These are phyloP conservation scores for Parochlus steinenii DNA, from an alignment of 2,888 invertebrate genomes.

Conservation along the genomic window DNA sequence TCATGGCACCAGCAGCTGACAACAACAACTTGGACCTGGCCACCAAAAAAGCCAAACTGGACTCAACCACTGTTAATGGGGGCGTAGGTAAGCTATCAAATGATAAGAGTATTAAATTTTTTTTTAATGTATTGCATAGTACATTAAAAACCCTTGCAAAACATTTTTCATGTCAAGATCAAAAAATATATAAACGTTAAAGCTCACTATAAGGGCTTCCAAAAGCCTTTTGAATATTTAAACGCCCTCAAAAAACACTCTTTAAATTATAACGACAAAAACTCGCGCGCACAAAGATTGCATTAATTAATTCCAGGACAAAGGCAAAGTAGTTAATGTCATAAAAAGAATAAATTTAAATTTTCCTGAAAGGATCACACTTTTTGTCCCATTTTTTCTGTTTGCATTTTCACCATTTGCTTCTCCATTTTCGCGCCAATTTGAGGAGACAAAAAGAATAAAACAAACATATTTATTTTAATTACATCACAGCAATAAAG, in stretches of 20 bases:
- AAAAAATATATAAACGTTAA: too few relatives aligned
- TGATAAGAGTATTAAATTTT: not conserved
- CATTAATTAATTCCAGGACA: too few relatives aligned
- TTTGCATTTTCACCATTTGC: too few relatives aligned
- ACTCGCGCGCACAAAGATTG: not conserved
- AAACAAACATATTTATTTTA: too few relatives aligned
- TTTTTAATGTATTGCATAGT: not conserved
- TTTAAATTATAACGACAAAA: not conserved
- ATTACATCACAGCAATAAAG: too few relatives aligned
- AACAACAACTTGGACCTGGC: constrained; percentile 86
- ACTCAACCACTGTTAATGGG: constrained; percentile 29
- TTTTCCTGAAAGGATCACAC: too few relatives aligned
- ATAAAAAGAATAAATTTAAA: too few relatives aligned
- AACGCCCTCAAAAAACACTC: not conserved
- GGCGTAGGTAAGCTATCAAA: constrained; percentile 28
- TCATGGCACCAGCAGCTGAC: constrained; percentile 87
- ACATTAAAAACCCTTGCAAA: not conserved
- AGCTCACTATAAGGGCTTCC: not conserved
- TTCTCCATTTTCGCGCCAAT: too few relatives aligned
- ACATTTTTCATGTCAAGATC: too few relatives aligned
- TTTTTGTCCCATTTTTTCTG: too few relatives aligned
- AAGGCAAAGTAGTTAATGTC: too few relatives aligned
- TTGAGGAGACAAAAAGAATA: too few relatives aligned
- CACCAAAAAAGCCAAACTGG: constrained; percentile 75
- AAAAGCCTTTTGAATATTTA: not conserved